Evolutionary conservation across 2,797 vertebrate genomes (phyloP).

Genomic region (Neosilurus hyrtlii): DNA sequence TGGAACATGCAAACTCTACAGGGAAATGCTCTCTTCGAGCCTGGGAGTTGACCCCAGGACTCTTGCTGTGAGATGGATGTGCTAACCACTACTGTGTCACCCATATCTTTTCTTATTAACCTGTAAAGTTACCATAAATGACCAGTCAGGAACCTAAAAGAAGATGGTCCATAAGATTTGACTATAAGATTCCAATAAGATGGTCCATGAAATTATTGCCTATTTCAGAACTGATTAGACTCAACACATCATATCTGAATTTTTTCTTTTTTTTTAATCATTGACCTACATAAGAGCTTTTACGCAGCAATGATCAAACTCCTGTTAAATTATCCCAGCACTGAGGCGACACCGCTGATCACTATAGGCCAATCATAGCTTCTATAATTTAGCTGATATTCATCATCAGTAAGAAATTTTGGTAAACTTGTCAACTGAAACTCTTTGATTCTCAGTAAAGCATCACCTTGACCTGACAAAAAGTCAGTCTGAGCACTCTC

Average conservation of each 20-base stretch:
- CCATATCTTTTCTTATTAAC: not conserved
- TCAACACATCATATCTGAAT: constrained; percentile 25
- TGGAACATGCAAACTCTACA: too few relatives aligned
- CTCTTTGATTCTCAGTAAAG: not conserved
- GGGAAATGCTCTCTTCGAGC: too few relatives aligned
- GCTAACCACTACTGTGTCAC: too few relatives aligned
- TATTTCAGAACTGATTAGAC: constrained; percentile 1
- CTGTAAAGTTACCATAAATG: not conserved
- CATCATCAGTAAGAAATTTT: constrained; percentile 3
- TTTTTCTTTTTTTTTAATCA: not conserved
- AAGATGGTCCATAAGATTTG: too few relatives aligned
- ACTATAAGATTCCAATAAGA: too few relatives aligned
- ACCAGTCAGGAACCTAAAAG: not conserved
- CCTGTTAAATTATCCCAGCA: constrained; percentile 18
- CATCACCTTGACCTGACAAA: not conserved
- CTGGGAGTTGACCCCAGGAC: too few relatives aligned
- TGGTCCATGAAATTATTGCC: not conserved
- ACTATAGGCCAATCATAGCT: constrained; percentile 3
- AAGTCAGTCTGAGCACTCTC: not conserved
- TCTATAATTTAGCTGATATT: constrained; percentile 3
- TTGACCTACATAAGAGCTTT: constrained; percentile 27
- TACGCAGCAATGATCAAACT: constrained; percentile 11
- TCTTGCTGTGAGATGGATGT: too few relatives aligned
- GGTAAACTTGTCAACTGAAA: not conserved
- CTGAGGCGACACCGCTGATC: not conserved